Base-by-base conservation (phyloP, 2,113 vertebrate species). In the Alosa alosa region DNA sequence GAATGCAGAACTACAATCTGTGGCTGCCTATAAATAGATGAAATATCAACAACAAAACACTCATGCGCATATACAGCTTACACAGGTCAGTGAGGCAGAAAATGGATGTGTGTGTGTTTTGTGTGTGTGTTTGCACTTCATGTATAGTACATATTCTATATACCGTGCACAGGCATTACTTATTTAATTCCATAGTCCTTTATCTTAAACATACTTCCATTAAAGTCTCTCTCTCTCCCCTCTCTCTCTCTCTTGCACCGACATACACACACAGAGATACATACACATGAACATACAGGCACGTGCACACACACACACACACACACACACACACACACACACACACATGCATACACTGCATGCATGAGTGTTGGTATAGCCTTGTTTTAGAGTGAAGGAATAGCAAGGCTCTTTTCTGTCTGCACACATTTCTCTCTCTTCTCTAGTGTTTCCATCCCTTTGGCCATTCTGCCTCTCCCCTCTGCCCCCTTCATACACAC, bases 61-160 rank as follows among this genome's bases (percentile, higher is more conserved):
- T 39, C 72, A 78, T 8, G 10, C 25, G 13, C 64, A 68, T 36
- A 78, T 78, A 39, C 31, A 78, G 72, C 25, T 39, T 5, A 78
- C 72, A 39, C 72, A 78, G 72, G 72, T 78, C 72, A 78, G 11
- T 78, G 10, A 78, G 72, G 72, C 72, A 78, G 31, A 78, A 78
- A 25, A 72, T 83, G 31, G 44, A 36, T 83, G 47, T 83, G 82
- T 55, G 22, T 83, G 0, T 36, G 31, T 68, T 17, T 84, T 86
- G 85, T 64, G 75, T 92, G 91, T 90, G 88, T 87, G 86, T 52
- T 4, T 15, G 82, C 41, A 81, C 55, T 81, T 88, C 31, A 18
- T 47, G 45, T 31, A 31, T 0, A 9, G 18, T 22, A 57, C 22
- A 44, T 60, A 22, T 39, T 64, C 17, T 57, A 17, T 44, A 46